phyloP scores from a whole-genome alignment of 1,140 invertebrate genomes.

The Drosophila malerkotliana region DNA sequence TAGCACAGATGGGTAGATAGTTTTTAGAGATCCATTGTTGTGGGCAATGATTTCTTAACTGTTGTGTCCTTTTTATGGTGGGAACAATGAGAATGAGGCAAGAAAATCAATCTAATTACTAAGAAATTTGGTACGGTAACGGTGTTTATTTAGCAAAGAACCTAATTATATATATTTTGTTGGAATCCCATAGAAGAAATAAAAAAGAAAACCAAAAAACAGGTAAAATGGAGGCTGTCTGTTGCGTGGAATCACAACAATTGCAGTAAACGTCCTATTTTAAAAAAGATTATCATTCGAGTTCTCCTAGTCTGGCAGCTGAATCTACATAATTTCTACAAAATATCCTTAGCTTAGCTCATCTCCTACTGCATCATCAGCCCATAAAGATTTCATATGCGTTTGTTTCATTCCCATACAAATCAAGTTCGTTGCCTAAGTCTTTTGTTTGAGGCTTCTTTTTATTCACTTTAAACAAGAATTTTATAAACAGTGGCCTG shows the following conservation, averaged over 20 bases:
- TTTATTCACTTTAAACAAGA: slow-evolving; percentile 18
- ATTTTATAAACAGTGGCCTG: slow-evolving; percentile 53
- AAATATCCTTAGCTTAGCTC: neutral
- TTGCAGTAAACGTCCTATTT: neutral
- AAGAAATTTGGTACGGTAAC: slow-evolving; percentile 55
- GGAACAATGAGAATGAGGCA: slow-evolving; percentile 58
- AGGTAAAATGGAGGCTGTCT: neutral
- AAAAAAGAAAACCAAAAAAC: neutral
- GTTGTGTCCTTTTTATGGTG: slow-evolving; percentile 42
- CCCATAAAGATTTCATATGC: slow-evolving; percentile 25
- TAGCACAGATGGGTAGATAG: slow-evolving; percentile 44
- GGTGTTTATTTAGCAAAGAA: slow-evolving; percentile 20
- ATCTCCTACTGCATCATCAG: slow-evolving; percentile 19
- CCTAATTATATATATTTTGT: neutral
- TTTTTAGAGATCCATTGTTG: slow-evolving; percentile 38
- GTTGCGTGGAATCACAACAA: neutral
- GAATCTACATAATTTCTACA: slow-evolving; percentile 1
- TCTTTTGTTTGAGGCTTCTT: slow-evolving; percentile 61
- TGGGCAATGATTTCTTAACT: slow-evolving; percentile 11
- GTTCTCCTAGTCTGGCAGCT: neutral
- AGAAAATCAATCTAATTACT: slow-evolving; percentile 63
- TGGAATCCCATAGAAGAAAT: neutral
- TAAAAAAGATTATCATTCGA: neutral
- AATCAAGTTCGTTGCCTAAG: slow-evolving; percentile 62
- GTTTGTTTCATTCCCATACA: slow-evolving; percentile 9